These are phyloP conservation scores for Harpagoxenus sublaevis DNA, from an alignment of 2,888 invertebrate genomes.

Conservation along the genomic window DNA sequence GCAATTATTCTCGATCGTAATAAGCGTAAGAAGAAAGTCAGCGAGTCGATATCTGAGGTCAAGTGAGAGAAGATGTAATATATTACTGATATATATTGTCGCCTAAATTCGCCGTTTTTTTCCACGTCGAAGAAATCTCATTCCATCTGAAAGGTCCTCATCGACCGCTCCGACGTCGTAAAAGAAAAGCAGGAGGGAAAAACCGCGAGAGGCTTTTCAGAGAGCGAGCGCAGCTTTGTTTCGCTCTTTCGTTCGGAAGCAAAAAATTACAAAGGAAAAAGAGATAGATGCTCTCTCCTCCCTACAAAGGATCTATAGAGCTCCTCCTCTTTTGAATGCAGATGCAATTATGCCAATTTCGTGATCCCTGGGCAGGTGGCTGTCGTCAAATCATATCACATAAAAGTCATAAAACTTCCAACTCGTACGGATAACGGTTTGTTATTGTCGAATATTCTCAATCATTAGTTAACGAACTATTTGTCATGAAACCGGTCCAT, in stretches of 20 bases:
- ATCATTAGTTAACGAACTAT: background rate
- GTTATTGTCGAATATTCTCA: background rate
- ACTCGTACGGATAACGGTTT: background rate
- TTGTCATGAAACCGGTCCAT: background rate
- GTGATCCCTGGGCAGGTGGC: background rate
- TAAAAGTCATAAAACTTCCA: background rate
- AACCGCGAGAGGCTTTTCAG: slow-evolving; percentile 38
- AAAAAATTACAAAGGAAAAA: slow-evolving; percentile 48
- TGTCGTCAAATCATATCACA: background rate
- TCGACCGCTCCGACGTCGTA: slow-evolving; percentile 36
- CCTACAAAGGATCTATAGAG: slow-evolving; percentile 1
- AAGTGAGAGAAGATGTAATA: slow-evolving; percentile 10
- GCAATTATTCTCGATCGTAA: slow-evolving; percentile 19
- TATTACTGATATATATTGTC: slow-evolving; percentile 35
- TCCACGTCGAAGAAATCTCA: slow-evolving; percentile 36
- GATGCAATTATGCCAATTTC: slow-evolving; percentile 59
- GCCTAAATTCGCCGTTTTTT: slow-evolving; percentile 35
- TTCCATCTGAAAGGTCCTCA: slow-evolving; percentile 41
- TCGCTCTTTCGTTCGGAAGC: slow-evolving; percentile 36
- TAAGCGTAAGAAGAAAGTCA: slow-evolving; percentile 1
- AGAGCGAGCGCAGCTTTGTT: slow-evolving; percentile 36
- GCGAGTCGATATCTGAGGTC: slow-evolving; percentile 4
- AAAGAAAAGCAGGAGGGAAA: slow-evolving; percentile 27
- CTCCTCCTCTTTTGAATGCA: slow-evolving; percentile 26
- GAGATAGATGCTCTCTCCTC: slow-evolving; percentile 16